A percentile compares a stretch with the other conserved stretches of the same genome.
These are phyloP conservation scores for Eutrigla gurnardus DNA, from an alignment of 2,797 vertebrate genomes.

Conservation along the genomic window DNA sequence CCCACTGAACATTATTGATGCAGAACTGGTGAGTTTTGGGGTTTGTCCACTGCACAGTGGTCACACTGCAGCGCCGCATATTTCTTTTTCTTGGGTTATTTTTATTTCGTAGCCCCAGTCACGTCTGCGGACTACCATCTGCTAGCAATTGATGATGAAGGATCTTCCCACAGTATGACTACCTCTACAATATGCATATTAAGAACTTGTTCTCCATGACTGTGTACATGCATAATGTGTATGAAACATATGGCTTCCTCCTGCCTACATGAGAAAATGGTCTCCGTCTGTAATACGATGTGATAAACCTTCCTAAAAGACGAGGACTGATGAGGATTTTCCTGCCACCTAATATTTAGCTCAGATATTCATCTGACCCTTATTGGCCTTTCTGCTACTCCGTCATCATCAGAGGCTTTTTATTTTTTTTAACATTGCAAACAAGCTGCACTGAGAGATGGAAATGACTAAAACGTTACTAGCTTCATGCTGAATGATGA, in stretches of 20 bases:
- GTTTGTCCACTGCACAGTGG: conserved; percentile 1
- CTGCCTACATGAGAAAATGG: conserved; percentile 20
- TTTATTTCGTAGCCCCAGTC: conserved; percentile 25
- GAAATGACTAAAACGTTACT: conserved; percentile 43
- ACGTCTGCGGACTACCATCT: conserved; percentile 26
- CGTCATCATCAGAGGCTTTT: conserved; percentile 34
- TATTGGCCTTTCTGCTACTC: not conserved
- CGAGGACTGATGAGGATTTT: conserved; percentile 2
- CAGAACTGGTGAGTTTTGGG: conserved; percentile 81
- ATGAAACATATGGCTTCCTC: conserved; percentile 40
- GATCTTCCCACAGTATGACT: conserved; percentile 15
- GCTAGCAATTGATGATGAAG: conserved; percentile 30
- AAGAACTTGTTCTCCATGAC: conserved; percentile 42
- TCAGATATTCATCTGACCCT: conserved; percentile 9
- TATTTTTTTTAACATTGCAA: conserved; percentile 20
- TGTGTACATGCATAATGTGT: conserved; percentile 39
- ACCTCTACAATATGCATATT: conserved; percentile 51
- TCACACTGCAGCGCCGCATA: not conserved
- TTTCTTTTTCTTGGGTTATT: conserved; percentile 19
- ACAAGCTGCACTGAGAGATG: conserved; percentile 10
- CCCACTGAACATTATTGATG: conserved; percentile 75
- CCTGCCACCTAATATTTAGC: not conserved
- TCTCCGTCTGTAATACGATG: no score
- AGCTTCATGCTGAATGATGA: conserved; percentile 55
- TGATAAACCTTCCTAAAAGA: not conserved